These are phyloP conservation scores for Adela reaumurella DNA, from an alignment of 2,888 invertebrate genomes.

Conservation along the genomic window DNA sequence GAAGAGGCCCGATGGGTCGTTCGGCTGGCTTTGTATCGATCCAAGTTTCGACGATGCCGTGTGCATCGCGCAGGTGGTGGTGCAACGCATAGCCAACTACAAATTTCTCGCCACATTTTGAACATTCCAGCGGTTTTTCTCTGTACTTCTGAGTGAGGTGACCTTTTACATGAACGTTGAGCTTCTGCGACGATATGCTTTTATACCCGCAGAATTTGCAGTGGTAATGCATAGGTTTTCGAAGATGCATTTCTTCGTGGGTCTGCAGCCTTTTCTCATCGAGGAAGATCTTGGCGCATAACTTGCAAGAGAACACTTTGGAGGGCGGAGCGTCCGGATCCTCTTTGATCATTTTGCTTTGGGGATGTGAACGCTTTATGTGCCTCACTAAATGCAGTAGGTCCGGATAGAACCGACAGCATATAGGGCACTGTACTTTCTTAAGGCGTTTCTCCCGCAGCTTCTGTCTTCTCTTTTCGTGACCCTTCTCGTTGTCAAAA, in stretches of 20 bases:
- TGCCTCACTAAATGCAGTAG: constrained; percentile 43
- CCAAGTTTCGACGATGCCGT: constrained; percentile 41
- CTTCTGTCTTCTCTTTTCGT: constrained; percentile 36
- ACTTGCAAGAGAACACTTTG: constrained; percentile 34
- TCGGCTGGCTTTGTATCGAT: constrained; percentile 23
- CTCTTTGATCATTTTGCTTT: constrained; percentile 49
- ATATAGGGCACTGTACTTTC: constrained; percentile 47
- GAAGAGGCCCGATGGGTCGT: constrained; percentile 32
- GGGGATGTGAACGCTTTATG: constrained; percentile 39
- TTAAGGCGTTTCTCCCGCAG: constrained; percentile 24
- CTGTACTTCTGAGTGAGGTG: constrained; percentile 38
- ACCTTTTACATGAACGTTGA: constrained; percentile 37
- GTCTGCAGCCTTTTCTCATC: constrained; percentile 30
- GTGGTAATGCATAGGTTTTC: constrained; percentile 41
- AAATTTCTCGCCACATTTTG: constrained; percentile 37
- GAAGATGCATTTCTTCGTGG: constrained; percentile 38
- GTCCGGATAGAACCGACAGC: constrained; percentile 37
- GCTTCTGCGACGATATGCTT: constrained; percentile 34
- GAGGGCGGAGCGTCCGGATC: constrained; percentile 46
- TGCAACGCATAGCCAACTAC: constrained; percentile 40
- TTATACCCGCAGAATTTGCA: constrained; percentile 50
- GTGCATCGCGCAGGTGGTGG: constrained; percentile 37
- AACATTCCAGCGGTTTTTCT: constrained; percentile 38
- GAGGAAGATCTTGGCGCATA: constrained; percentile 43
- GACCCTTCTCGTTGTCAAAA: constrained; percentile 39